Percentiles rank a stretch among this genome's conserved stretches.
These are phyloP conservation scores for Vipera latastei DNA, from an alignment of 2,797 vertebrate species.

Conservation along the genomic window DNA sequence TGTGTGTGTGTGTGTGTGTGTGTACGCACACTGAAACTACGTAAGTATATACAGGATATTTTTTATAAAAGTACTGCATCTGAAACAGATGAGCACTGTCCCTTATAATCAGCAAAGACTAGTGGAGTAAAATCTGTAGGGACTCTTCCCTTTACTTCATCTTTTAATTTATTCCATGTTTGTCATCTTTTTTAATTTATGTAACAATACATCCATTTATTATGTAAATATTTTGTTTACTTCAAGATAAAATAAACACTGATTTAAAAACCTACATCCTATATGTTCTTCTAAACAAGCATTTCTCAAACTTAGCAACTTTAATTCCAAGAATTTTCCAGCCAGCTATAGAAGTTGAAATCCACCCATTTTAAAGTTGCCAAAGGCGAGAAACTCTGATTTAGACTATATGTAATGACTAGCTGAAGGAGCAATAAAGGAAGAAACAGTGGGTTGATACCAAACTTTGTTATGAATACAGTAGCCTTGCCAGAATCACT, in stretches of 20 bases:
- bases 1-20: neutral
- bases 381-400: neutral
- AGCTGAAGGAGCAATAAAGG: neutral
- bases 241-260: neutral
- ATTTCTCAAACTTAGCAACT: neutral
- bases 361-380: neutral
- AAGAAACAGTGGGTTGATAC: neutral
- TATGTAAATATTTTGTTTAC: neutral
- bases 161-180: neutral
- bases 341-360: neutral
- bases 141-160: neutral
- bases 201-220: neutral
- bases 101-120: neutral
- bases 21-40: neutral
- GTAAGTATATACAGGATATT: neutral
- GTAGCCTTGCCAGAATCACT: neutral
- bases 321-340: neutral
- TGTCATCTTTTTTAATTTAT: neutral
- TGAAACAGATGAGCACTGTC: neutral
- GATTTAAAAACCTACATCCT: neutral
- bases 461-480: neutral
- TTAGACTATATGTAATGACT: neutral
- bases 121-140: neutral
- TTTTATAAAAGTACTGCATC: neutral
- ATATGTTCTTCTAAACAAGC: neutral